Evolutionary conservation across 2,888 invertebrate species (phyloP), one percentile per base, ranked within the genome.

Genomic region (Lycocerus yunnanus): DNA sequence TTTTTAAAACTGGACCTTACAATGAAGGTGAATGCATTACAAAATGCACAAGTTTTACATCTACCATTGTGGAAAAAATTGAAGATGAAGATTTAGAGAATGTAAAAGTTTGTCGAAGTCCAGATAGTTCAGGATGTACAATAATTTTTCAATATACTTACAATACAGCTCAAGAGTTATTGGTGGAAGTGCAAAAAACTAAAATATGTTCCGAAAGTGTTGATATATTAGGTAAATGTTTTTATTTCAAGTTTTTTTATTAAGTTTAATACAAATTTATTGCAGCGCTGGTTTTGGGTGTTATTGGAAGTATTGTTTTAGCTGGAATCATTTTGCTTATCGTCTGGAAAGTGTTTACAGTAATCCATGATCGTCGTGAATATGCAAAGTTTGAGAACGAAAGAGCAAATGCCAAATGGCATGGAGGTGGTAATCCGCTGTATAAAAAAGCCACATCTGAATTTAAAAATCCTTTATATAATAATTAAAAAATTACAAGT

Each of bases 351-450:
- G 84, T 93, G 61, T 83, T 92, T 43, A 93, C 94, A 0, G 90
- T 91, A 16, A 88, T 93, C 58, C 92, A 94, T 74, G 96, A 97
- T 84, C 88, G 91, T 58, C 88, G 91, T 20, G 96, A 97, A 84
- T 95, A 91, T 84, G 91, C 92, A 15, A 91, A 90, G 80, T 96
- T 96, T 86, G 90, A 93, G 82, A 90, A 91, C 70, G 92, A 94
- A 81, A 86, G 91, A 67, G 87, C 89, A 68, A 88, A 88, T 86
- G 92, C 93, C 1, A 92, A 92, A 81, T 95, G 94, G 92, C 91
- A 93, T 81, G 89, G 91, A 75, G 92, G 92, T 68, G 93, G 93
- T 80, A 96, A 96, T 88, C 96, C 96, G 0, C 89, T 95, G n/a
- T 96, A 94, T 87, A 93, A 91, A 83, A 90, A 92, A 71, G 93